Conservation (phyloP, 2,888 invertebrate species). For the Phania funesta region DNA sequence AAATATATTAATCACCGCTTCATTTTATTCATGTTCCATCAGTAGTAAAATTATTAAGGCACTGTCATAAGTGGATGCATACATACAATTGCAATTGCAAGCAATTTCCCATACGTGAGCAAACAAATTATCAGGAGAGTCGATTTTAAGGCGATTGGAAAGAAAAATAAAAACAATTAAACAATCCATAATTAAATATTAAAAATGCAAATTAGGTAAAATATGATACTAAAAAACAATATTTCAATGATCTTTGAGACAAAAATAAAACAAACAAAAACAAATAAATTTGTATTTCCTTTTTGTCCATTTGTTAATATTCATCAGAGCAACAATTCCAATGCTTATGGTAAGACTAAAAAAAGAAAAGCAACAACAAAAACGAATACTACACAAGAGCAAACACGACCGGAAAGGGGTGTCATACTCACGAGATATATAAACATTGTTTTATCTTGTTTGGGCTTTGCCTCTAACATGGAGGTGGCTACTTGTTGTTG, state of each 20-base stretch:
- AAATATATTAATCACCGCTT: too few relatives aligned
- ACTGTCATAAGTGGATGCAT: too few relatives aligned
- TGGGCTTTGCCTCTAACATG: conserved; percentile 42
- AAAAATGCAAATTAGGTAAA: conserved; percentile 31
- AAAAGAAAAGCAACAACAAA: conserved; percentile 1
- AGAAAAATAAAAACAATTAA: conserved; percentile 32
- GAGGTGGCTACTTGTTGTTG: background rate
- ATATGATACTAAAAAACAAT: background rate
- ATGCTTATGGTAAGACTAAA: conserved; percentile 33
- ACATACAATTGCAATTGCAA: too few relatives aligned
- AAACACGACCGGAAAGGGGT: conserved; percentile 58
- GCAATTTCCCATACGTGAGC: too few relatives aligned
- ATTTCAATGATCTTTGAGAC: background rate
- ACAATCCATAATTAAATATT: conserved; percentile 36
- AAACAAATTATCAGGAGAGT: too few relatives aligned
- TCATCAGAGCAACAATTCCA: conserved; percentile 48
- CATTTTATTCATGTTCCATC: too few relatives aligned
- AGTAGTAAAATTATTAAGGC: too few relatives aligned
- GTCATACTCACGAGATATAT: conserved; percentile 53
- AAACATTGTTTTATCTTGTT: conserved; percentile 36
- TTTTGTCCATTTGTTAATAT: conserved; percentile 39
- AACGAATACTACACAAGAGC: background rate
- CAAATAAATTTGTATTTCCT: conserved; percentile 50
- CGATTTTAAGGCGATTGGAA: conserved; percentile 33
- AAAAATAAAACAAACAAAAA: background rate